These are phyloP conservation scores for Orycteropus afer DNA, from an alignment of 2,113 vertebrate species.

Conservation along the genomic window DNA sequence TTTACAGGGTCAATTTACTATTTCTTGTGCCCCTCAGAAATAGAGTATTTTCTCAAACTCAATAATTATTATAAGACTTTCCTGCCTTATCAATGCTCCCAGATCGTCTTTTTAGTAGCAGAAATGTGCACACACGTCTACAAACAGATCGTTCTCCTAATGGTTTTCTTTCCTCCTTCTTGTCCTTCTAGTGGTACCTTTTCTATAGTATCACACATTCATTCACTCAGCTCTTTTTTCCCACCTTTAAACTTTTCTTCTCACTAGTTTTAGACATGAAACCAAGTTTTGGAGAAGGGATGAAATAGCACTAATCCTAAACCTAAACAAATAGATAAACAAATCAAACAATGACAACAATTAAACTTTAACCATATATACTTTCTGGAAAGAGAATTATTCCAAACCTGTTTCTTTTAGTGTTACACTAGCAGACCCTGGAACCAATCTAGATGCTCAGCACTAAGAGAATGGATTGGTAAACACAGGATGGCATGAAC, in stretches of 20 bases:
- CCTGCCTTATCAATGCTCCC: background rate
- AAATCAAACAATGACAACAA: background rate
- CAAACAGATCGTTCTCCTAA: background rate
- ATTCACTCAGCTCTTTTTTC: background rate
- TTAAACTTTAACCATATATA: background rate
- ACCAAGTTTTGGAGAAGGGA: background rate
- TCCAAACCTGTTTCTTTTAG: background rate
- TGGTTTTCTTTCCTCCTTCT: background rate
- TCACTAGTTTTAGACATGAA: conserved; percentile 32
- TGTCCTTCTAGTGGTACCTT: background rate
- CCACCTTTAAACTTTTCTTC: background rate
- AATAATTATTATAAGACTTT: background rate
- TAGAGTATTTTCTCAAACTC: background rate
- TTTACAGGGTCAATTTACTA: background rate
- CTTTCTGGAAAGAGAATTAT: background rate
- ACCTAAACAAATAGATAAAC: background rate
- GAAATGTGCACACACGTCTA: background rate
- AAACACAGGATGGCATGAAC: background rate
- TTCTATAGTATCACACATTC: background rate
- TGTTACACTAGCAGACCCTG: background rate
- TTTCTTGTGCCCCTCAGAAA: background rate
- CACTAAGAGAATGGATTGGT: background rate
- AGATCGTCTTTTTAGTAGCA: background rate
- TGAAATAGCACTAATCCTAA: background rate
- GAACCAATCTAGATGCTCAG: background rate